Evolutionary conservation across 1,140 invertebrate species (phyloP).

Genomic region (Nasonia vitripennis): DNA sequence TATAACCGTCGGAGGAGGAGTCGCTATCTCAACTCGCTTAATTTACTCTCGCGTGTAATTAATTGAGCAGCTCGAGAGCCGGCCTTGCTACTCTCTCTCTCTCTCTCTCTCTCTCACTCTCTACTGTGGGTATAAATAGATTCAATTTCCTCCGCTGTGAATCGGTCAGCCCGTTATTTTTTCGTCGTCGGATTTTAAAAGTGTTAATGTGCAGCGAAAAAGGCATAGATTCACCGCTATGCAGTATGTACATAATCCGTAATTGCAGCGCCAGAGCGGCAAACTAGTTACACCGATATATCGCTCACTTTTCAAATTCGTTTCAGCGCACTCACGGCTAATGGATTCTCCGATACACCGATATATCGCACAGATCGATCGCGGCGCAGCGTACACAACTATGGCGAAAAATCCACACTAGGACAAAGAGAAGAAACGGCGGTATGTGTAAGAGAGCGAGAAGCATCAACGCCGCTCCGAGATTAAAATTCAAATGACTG

Average conservation of each 20-base stretch:
- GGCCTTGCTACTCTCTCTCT: background rate
- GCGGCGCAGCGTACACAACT: background rate
- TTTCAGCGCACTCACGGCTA: no score
- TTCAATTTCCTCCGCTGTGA: constrained; percentile 36
- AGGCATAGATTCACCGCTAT: background rate
- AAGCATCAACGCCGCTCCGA: background rate
- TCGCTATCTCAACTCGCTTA: constrained; percentile 15
- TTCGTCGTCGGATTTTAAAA: constrained; percentile 21
- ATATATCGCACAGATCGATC: background rate
- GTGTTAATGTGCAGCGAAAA: background rate
- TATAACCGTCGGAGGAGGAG: background rate
- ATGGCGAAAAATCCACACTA: background rate
- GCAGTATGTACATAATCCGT: background rate
- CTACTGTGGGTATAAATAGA: constrained; percentile 44
- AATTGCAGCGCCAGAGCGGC: no score
- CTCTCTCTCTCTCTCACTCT: background rate
- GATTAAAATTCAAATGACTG: constrained; percentile 47
- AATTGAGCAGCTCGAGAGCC: background rate
- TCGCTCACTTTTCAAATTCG: no score
- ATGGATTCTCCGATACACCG: no score
- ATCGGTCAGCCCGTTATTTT: constrained; percentile 33
- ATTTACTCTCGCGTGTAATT: constrained; percentile 41
- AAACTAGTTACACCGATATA: no score
- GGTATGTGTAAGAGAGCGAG: background rate
- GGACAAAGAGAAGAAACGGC: no score